Evolutionary conservation across 1,140 invertebrate genomes (phyloP).

Genomic region (Drosophila orosa): DNA sequence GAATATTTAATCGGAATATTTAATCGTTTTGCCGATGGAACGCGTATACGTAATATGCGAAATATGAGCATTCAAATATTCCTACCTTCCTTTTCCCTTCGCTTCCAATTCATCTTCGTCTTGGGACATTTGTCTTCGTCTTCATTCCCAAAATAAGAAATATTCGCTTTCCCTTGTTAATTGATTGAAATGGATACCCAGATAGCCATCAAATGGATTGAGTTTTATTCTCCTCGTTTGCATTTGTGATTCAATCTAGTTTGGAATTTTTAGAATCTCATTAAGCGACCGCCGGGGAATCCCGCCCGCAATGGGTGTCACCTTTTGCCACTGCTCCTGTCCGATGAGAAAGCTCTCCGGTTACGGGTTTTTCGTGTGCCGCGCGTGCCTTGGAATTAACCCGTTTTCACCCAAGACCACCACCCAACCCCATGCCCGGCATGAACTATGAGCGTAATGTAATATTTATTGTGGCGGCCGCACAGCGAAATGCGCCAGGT

Average conservation of each 20-base stretch:
- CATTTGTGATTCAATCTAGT: conserved; percentile 20
- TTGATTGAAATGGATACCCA: conserved; percentile 66
- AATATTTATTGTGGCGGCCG: conserved; percentile 26
- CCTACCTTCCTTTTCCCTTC: background rate
- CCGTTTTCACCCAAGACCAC: background rate
- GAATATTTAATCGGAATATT: conserved; percentile 78
- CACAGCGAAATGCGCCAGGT: conserved; percentile 4
- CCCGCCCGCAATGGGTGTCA: conserved; percentile 1
- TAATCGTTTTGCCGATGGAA: conserved; percentile 44
- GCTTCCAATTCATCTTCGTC: background rate
- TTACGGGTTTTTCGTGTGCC: conserved; percentile 1
- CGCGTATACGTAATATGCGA: conserved; percentile 54
- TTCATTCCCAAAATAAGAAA: background rate
- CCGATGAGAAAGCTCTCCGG: background rate
- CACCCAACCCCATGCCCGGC: background rate
- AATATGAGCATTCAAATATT: conserved; percentile 46
- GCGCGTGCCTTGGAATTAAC: background rate
- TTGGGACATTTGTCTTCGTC: conserved; percentile 3
- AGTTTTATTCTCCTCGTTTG: conserved; percentile 16
- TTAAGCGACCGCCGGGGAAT: conserved; percentile 15
- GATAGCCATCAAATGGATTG: conserved; percentile 19
- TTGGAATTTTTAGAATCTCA: conserved; percentile 13
- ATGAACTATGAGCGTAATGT: conserved; percentile 5
- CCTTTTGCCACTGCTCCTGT: background rate
- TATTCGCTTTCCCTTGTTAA: conserved; percentile 35